Conservation (phyloP, 1,140 invertebrate genomes). For the Meloidogyne hapla region DNA sequence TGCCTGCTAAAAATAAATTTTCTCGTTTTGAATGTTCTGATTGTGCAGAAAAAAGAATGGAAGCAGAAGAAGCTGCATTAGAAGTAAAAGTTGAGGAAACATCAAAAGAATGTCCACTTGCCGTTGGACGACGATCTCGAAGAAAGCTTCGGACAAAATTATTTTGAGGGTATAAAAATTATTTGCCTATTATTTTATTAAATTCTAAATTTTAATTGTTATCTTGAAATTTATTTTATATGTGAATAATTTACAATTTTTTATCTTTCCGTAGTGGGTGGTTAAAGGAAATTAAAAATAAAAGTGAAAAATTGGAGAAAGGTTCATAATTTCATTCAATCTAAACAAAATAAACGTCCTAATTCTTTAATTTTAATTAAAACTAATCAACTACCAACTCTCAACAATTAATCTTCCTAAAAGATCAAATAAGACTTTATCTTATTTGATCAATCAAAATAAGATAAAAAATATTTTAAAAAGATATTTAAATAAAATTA, state of each 20-base stretch:
- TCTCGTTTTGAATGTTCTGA: conserved; percentile 36
- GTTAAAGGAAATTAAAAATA: not conserved
- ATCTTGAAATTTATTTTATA: not conserved
- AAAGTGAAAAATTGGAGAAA: not conserved
- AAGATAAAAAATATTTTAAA: no score
- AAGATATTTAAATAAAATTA: no score
- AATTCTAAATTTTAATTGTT: not conserved
- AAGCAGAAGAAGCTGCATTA: not conserved
- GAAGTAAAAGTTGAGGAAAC: not conserved
- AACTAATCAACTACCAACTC: no score
- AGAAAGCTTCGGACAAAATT: not conserved
- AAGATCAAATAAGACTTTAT: no score
- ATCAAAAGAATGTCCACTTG: not conserved
- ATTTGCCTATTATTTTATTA: not conserved
- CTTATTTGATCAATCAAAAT: no score
- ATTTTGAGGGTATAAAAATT: not conserved
- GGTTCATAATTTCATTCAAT: no score
- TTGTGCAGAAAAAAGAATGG: conserved; percentile 29
- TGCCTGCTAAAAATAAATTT: conserved; percentile 69
- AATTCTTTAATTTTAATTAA: no score
- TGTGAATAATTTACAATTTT: not conserved
- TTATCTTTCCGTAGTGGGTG: not conserved
- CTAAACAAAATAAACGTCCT: no score
- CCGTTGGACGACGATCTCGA: not conserved
- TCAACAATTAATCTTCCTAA: no score